These are phyloP conservation scores for Volucella bombylans DNA, from an alignment of 2,888 invertebrate species.

Conservation along the genomic window DNA sequence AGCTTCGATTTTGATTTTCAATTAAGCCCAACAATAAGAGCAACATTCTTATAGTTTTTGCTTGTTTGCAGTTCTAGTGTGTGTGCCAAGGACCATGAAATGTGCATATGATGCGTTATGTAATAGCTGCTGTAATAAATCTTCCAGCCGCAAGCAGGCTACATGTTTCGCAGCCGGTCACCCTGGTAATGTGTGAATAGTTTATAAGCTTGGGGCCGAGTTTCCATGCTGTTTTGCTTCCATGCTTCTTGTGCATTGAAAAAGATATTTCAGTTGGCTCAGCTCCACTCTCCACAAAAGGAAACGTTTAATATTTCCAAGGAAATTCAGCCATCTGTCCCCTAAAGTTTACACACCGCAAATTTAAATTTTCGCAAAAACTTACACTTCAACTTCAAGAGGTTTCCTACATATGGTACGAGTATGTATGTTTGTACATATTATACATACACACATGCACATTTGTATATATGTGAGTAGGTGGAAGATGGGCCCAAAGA, in stretches of 20 bases:
- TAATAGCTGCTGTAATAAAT: conserved; percentile 62
- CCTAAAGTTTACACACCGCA: conserved; percentile 58
- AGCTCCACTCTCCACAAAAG: background rate
- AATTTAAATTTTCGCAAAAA: conserved; percentile 67
- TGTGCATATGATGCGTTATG: conserved; percentile 71
- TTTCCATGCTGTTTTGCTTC: conserved; percentile 37
- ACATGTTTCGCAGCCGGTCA: conserved; percentile 45
- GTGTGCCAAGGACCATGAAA: conserved; percentile 62
- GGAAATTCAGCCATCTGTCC: conserved; percentile 61
- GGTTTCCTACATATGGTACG: background rate
- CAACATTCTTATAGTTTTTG: conserved; percentile 53
- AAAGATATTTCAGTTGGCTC: conserved; percentile 1
- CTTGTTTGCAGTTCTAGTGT: conserved; percentile 27
- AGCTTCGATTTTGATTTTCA: conserved; percentile 69
- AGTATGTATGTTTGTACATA: too few species aligned
- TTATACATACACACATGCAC: too few species aligned
- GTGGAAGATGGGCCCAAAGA: conserved; percentile 25
- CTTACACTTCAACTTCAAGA: conserved; percentile 47
- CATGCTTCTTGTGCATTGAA: conserved; percentile 12
- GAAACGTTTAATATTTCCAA: conserved; percentile 32
- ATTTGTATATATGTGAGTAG: conserved; percentile 6
- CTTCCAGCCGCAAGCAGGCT: conserved; percentile 43
- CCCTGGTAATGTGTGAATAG: conserved; percentile 66
- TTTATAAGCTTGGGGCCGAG: conserved; percentile 50
- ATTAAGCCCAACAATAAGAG: conserved; percentile 66